Conservation (phyloP, 2,797 vertebrate species). For the Monodelphis domestica region DNA sequence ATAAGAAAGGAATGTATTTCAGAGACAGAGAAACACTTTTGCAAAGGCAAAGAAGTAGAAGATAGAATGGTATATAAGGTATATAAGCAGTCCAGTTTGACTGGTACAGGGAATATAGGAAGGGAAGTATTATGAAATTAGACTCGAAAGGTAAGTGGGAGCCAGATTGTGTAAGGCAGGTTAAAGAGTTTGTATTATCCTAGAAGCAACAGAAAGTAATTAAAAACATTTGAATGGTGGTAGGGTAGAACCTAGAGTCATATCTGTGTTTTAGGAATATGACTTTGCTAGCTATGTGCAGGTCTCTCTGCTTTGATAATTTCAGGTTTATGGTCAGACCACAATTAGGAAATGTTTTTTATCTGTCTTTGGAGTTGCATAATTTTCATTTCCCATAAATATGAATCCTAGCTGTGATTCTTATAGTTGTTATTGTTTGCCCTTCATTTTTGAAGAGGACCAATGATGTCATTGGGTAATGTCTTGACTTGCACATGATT, state of each 20-base stretch:
- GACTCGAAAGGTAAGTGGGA: not conserved
- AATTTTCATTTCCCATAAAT: slow-evolving; percentile 29
- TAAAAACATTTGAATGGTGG: not conserved
- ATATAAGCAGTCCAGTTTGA: not conserved
- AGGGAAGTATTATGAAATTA: not conserved
- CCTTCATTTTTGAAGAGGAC: too few relatives aligned
- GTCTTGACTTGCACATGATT: too few relatives aligned
- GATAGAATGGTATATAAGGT: not conserved
- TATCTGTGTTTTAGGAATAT: not conserved
- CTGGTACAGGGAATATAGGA: not conserved
- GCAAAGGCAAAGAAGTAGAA: not conserved
- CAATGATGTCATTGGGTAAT: too few relatives aligned
- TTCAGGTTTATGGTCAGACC: not conserved
- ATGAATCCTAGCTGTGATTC: slow-evolving; percentile 29
- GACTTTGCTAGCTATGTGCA: not conserved
- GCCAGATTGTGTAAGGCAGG: not conserved
- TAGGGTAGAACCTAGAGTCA: not conserved
- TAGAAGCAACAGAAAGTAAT: not conserved
- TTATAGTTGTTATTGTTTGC: too few relatives aligned
- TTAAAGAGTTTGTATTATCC: not conserved
- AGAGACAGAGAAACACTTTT: not conserved
- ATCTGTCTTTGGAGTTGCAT: not conserved
- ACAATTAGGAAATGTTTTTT: not conserved
- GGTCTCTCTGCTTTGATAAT: not conserved
- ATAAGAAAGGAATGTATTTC: not conserved